Base-by-base conservation (phyloP, 2,888 invertebrate species). In the Norana najaformis region DNA sequence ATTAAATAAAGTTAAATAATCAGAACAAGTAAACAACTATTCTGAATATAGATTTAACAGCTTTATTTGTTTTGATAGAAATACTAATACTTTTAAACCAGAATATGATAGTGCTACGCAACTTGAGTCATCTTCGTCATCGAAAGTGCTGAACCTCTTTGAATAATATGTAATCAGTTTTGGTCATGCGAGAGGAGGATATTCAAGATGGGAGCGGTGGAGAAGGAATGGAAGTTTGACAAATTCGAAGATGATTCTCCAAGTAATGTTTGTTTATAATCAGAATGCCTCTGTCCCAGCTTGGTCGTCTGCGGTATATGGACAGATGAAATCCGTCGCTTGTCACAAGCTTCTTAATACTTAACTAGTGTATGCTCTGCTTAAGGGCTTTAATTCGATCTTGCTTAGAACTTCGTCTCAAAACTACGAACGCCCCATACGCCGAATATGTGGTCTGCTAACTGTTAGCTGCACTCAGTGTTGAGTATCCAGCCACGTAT, bases 211-310 rank as follows among this genome's bases (percentile, higher is more conserved):
- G 91, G 90, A 89, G 89, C 89, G 30, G 91, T 89, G 34, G 90
- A 82, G 47, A 90, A 90, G n/a, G 94, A 94, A 47, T 95, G 95
- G 95, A 93, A 94, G 91, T 94, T 95, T 90, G 95, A 95, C 92
- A 94, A 94, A 92, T 94, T 95, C 92, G 95, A 95, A 90, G 95
- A 95, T 91, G 94, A 94, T 36, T 94, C 95, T 88, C 91, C 94
- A 89, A 94, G 95, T 95, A 93, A 93, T 69, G 69, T 30, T 69
- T 69, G 4, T n/a, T 69, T 69, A 69, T 69, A 69, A n/a, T 69
- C n/a, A 13, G n/a, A n/a, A 69, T 69, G n/a, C n/a, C 69, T 69
- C 30, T 69, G 30, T n/a, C 69, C 8, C 8, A 69, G 69, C 69
- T 69, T 69, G 69, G 69, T 69, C n/a, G 30, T n/a, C 11, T 69